A percentile compares a stretch with the other conserved stretches of the same genome.
Conservation (phyloP, 1,140 invertebrate genomes). For the Meloidogyne chitwoodi region DNA sequence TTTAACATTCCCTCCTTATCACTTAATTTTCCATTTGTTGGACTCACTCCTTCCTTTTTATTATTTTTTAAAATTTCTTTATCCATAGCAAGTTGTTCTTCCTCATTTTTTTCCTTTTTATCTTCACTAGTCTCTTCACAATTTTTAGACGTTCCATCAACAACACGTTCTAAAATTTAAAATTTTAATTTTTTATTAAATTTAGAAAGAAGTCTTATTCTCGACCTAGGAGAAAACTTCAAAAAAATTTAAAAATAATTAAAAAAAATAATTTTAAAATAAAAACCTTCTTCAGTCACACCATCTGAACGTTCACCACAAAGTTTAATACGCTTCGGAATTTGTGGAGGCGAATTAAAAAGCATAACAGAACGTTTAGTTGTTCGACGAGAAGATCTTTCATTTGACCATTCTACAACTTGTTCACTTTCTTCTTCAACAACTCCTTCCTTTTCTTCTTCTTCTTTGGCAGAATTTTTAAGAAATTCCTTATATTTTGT, state of each 20-base stretch:
- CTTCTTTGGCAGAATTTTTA: not conserved
- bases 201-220: no score
- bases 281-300: not conserved
- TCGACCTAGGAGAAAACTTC: no score
- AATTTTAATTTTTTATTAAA: no score
- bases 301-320: not conserved
- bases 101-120: not conserved
- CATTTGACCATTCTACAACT: not conserved
- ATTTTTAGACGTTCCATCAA: not conserved
- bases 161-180: no score
- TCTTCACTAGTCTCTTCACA: not conserved
- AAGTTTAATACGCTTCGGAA: not conserved
- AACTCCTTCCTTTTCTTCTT: not conserved
- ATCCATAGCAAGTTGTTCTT: not conserved
- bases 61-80: not conserved
- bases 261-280: no score
- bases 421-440: not conserved
- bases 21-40: not conserved
- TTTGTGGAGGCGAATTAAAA: not conserved
- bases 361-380: not conserved
- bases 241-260: no score
- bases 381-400: not conserved
- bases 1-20: not conserved
- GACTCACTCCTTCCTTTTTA: not conserved
- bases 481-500: not conserved